Base-by-base conservation (phyloP, 1,140 invertebrate genomes). In the Apis dorsata region DNA sequence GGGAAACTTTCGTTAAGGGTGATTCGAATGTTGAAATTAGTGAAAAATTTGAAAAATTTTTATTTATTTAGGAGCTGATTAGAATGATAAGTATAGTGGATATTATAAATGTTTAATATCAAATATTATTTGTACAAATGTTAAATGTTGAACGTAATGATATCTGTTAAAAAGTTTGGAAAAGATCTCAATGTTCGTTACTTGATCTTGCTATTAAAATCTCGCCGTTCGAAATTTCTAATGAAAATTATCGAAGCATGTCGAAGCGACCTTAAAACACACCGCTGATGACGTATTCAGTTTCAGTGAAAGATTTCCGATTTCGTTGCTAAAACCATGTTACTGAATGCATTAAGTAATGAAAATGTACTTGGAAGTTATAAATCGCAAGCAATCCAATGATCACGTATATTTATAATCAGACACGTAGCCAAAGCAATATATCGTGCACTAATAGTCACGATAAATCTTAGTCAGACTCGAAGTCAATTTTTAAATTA, bases 331-430 rank as follows among this genome's bases (percentile, higher is more conserved):
- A 0, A 66, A 1, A 0, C 19, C 3, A 21, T 1, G 8, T 24
- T 68, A 55, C 28, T 19, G 28, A 24, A n/a, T 69, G 12, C 63
- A 59, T 70, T n/a, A 65, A 34, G 49, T 28, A 28, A 51, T 76
- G 62, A 19, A 51, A 53, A 76, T 65, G 62, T 66, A 60, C 17
- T 19, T 70, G n/a, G 44, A 70, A 70, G 53, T 79, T 70, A 51
- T 19, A 70, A 28, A 17, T 59, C 17, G 55, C 51, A 72, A 63
- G 44, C 59, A 34, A 44, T 9, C 49, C 24, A 44, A 60, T 65
- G 68, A 63, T 73, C 57, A 53, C 24, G 51, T 53, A 10, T 19
- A 17, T 63, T 44, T 72, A 19, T 17, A 69, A 59, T 80, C 69
- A 73, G 69, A 55, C 68, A 9, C 15, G 12, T 4, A 15, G n/a